Conservation (phyloP, 2,797 vertebrate genomes). For the Glyptemys insculpta region DNA sequence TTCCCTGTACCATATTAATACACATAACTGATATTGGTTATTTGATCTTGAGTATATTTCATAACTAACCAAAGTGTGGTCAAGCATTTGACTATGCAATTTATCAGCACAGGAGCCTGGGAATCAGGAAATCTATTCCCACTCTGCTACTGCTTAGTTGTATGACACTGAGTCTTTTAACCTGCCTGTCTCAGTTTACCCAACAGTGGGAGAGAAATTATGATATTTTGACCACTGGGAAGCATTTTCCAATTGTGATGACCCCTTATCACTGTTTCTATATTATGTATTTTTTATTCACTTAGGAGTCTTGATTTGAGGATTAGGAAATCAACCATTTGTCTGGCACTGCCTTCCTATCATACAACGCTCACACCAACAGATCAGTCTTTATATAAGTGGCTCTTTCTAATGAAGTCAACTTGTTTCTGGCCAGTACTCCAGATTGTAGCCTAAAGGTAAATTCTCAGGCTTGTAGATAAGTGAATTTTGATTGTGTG, state of each 20-base stretch:
- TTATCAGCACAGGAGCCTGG: accelerated
- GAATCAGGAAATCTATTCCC: neutral
- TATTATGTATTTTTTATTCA: neutral
- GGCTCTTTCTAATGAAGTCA: neutral
- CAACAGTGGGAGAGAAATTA: neutral
- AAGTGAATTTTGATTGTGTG: neutral
- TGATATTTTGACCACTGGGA: neutral
- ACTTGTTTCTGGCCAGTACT: neutral
- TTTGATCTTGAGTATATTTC: neutral
- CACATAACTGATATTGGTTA: too few relatives aligned
- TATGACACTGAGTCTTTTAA: neutral
- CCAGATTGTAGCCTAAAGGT: neutral
- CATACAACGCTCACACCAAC: neutral
- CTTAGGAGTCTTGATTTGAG: neutral
- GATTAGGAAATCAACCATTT: neutral
- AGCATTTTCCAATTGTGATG: neutral
- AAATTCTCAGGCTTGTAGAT: neutral
- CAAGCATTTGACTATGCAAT: neutral
- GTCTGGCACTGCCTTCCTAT: neutral
- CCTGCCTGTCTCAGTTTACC: neutral
- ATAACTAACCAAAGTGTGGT: neutral
- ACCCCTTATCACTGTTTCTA: neutral
- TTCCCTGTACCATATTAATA: too few relatives aligned
- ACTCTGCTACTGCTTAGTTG: neutral
- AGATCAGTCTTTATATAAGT: neutral